These are phyloP conservation scores for Dorcus parallelipipedus DNA, from an alignment of 2,888 invertebrate species.

Conservation along the genomic window DNA sequence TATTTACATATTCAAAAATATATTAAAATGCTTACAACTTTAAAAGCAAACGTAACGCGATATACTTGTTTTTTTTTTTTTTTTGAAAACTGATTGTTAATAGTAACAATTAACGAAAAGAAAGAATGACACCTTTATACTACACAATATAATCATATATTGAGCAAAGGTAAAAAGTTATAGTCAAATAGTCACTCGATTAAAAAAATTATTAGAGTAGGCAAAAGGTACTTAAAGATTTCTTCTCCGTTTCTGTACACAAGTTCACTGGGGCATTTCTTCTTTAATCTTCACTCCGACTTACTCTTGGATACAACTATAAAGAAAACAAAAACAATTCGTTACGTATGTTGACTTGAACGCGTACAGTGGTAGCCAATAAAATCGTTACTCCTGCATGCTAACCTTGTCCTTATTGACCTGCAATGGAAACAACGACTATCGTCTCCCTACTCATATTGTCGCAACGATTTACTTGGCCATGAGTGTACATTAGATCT, in stretches of 20 bases:
- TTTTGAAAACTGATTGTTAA: too few relatives aligned
- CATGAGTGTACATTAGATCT: too few relatives aligned
- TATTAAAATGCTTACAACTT: conserved; percentile 45
- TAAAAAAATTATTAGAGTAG: conserved; percentile 22
- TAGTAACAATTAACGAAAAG: conserved; percentile 22
- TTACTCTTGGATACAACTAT: conserved; percentile 48
- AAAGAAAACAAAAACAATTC: conserved; percentile 30
- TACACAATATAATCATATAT: conserved; percentile 47
- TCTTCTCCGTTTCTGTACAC: conserved; percentile 16
- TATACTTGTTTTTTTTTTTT: not conserved
- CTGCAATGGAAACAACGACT: too few relatives aligned
- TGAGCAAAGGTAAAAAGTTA: conserved; percentile 44
- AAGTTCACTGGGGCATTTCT: not conserved
- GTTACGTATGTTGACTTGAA: too few relatives aligned
- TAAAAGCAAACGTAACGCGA: conserved; percentile 35
- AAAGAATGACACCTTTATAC: conserved; percentile 39
- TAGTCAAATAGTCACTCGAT: conserved; percentile 1
- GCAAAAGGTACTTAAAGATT: conserved; percentile 36
- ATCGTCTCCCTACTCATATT: too few relatives aligned
- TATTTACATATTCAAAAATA: conserved; percentile 48
- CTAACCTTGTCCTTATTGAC: too few relatives aligned
- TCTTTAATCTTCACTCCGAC: conserved; percentile 41
- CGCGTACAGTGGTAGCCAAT: too few relatives aligned
- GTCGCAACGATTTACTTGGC: too few relatives aligned
- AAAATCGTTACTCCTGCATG: too few relatives aligned